phyloP scores from a whole-genome alignment of 2,888 invertebrate species.

The Automeris io region DNA sequence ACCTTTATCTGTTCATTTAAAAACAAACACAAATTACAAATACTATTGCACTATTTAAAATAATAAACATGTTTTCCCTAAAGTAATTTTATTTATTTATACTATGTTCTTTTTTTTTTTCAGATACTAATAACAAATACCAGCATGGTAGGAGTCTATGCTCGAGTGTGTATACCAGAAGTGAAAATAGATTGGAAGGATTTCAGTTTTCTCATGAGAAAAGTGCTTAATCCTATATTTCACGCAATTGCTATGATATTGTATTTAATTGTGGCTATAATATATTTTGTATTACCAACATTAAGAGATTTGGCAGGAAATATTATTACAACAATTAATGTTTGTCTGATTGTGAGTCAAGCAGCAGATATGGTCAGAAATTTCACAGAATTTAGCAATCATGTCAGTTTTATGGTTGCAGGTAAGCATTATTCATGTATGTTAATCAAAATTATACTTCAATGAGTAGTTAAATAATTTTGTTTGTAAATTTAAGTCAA shows the following conservation, averaged over 20 bases:
- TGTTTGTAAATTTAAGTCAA: too few relatives aligned
- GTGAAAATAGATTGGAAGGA: constrained; percentile 84
- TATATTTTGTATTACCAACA: constrained; percentile 90
- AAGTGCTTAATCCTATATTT: constrained; percentile 86
- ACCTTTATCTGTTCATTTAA: too few relatives aligned
- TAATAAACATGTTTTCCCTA: neutral
- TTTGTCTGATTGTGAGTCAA: constrained; percentile 87
- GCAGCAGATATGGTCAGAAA: constrained; percentile 87
- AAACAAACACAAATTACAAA: neutral
- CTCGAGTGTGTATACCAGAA: constrained; percentile 84
- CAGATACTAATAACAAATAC: constrained; percentile 71
- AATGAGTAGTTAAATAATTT: neutral
- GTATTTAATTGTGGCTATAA: constrained; percentile 83
- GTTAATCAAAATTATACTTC: neutral
- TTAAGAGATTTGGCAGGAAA: constrained; percentile 89
- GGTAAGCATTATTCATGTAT: constrained; percentile 65
- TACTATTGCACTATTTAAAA: neutral
- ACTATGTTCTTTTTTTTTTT: constrained; percentile 24
- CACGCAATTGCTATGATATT: constrained; percentile 84
- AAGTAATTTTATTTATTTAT: constrained; percentile 1
- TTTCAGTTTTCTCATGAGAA: constrained; percentile 83
- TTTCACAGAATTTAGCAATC: constrained; percentile 87
- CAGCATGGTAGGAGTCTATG: constrained; percentile 79
- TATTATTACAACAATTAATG: constrained; percentile 87
- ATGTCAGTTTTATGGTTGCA: constrained; percentile 87